These are phyloP conservation scores for Theodoxus fluviatilis DNA, from an alignment of 2,888 invertebrate genomes.

Conservation along the genomic window DNA sequence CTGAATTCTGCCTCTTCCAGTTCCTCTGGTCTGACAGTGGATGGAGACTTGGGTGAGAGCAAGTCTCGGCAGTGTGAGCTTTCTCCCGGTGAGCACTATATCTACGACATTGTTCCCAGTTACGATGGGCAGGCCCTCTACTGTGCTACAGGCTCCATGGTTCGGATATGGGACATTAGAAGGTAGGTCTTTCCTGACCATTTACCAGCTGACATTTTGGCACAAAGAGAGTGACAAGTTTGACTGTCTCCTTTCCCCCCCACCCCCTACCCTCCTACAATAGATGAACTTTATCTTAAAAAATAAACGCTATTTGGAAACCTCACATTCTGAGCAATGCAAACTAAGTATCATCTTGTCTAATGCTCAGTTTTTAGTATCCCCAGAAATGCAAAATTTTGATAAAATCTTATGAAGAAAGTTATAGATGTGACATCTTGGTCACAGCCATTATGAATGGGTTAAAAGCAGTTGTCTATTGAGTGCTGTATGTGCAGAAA, in stretches of 20 bases:
- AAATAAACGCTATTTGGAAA: no score
- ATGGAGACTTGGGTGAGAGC: constrained; percentile 65
- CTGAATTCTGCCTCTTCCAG: constrained; percentile 69
- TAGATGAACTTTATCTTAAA: no score
- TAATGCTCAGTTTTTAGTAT: no score
- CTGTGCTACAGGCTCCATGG: constrained; percentile 81
- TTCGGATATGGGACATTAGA: constrained; percentile 84
- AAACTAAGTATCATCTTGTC: no score
- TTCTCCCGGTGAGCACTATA: constrained; percentile 73
- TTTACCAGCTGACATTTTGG: not conserved
- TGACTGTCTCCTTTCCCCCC: not conserved
- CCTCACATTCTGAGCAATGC: no score
- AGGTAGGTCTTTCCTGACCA: constrained; percentile 60
- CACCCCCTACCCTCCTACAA: not conserved
- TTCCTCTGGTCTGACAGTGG: constrained; percentile 72
- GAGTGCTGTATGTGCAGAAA: no score
- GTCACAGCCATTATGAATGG: no score
- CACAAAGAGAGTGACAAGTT: not conserved
- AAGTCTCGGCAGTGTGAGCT: constrained; percentile 70
- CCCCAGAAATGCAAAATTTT: no score
- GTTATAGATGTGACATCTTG: no score
- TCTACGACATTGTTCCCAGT: constrained; percentile 76
- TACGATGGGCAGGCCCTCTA: constrained; percentile 72
- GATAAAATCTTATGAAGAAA: no score
- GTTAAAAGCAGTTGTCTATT: no score